Evolutionary conservation across 2,113 vertebrate genomes (phyloP).

Genomic region (Catharus minimus): DNA sequence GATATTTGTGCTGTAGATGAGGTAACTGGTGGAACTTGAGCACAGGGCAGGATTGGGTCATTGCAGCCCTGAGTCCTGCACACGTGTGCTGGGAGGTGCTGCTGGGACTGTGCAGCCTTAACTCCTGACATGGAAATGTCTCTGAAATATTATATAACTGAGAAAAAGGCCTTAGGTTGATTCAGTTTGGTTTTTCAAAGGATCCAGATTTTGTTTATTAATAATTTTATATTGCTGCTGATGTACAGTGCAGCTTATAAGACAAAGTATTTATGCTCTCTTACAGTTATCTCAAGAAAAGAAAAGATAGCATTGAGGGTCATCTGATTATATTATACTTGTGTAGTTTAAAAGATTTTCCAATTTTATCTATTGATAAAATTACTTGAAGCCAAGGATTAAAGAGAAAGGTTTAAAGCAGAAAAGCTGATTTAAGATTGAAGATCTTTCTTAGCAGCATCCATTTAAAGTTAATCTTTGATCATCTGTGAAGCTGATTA

Average conservation of each 20-base stretch:
- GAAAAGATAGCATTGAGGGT: slow-evolving; percentile 1
- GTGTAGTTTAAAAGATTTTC: slow-evolving; percentile 66
- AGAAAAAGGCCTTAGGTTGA: not conserved
- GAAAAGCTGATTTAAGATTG: slow-evolving; percentile 64
- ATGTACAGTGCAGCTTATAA: not conserved
- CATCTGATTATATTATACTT: slow-evolving; percentile 52
- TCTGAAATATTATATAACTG: not conserved
- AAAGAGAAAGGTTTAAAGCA: slow-evolving; percentile 57
- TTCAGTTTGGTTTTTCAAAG: not conserved
- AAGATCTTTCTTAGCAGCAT: slow-evolving; percentile 57
- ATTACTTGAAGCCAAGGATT: slow-evolving; percentile 65
- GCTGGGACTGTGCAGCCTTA: not conserved
- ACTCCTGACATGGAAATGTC: not conserved
- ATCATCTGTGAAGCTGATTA: slow-evolving; percentile 64
- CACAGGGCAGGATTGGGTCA: accelerated
- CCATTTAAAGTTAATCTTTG: slow-evolving; percentile 68
- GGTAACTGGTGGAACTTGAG: not conserved
- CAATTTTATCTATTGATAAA: slow-evolving; percentile 72
- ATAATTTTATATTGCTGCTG: not conserved
- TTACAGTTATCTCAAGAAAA: slow-evolving; percentile 7
- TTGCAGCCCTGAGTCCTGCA: not conserved
- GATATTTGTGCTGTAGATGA: not conserved
- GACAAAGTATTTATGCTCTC: not conserved
- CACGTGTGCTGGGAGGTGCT: not conserved
- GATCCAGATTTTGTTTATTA: not conserved